Percentiles rank a stretch among this genome's conserved stretches.
phyloP scores from a whole-genome alignment of 2,113 vertebrate species.

The Ahaetulla prasina region DNA sequence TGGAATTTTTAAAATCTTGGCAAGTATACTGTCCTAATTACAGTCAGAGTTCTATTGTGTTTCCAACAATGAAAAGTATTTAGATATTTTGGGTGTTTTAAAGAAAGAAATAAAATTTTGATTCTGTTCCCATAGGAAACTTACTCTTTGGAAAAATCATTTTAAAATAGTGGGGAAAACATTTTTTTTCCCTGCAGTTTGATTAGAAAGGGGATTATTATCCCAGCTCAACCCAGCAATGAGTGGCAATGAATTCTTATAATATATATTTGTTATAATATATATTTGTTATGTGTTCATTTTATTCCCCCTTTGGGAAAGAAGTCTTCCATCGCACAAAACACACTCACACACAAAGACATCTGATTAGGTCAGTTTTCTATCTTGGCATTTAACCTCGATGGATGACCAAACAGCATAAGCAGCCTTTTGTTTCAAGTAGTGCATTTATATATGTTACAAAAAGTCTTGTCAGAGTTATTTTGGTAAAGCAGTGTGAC shows the following conservation, averaged over 20 bases:
- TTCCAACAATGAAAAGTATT: not conserved
- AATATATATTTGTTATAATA: not conserved
- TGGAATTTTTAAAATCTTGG: not conserved
- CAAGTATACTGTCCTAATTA: not conserved
- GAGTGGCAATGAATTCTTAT: not conserved
- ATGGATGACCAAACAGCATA: conserved; percentile 2
- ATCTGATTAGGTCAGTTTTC: conserved; percentile 1
- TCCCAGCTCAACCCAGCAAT: not conserved
- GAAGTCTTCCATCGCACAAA: conserved; percentile 2
- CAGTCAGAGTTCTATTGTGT: not conserved
- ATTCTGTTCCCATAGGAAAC: not conserved
- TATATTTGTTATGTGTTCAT: not conserved
- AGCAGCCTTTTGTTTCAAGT: not conserved
- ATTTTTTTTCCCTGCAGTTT: not conserved
- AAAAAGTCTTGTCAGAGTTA: conserved; percentile 13
- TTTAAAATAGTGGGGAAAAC: not conserved
- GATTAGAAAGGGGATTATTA: not conserved
- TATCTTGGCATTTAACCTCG: not conserved
- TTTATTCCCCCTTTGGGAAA: not conserved
- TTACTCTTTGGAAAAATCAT: not conserved
- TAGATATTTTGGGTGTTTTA: not conserved
- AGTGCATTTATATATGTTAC: conserved; percentile 5
- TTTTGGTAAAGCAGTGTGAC: not conserved
- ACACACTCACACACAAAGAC: not conserved
- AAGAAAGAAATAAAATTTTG: not conserved